phyloP scores from a whole-genome alignment of 2,797 vertebrate genomes.

The Novumbra hubbsi region DNA sequence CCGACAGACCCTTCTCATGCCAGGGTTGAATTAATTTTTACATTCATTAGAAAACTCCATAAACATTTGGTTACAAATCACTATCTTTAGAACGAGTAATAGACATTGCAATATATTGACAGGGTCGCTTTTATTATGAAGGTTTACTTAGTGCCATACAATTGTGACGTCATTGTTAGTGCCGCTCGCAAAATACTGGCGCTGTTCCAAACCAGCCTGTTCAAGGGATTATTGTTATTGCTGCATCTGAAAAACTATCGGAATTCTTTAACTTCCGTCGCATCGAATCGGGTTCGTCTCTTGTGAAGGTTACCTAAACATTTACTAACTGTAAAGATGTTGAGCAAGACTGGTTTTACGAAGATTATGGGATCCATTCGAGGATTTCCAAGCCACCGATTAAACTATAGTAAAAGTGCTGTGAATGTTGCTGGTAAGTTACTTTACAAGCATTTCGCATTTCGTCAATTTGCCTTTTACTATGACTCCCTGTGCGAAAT shows the following conservation, averaged over 20 bases:
- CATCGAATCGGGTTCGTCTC: background rate
- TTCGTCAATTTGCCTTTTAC: too few relatives aligned
- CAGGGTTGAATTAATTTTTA: too few relatives aligned
- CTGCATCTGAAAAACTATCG: background rate
- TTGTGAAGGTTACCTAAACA: background rate
- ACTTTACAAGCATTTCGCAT: background rate
- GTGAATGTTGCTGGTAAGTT: constrained; percentile 44
- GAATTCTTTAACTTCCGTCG: background rate
- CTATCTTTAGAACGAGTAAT: too few relatives aligned
- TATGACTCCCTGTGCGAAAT: too few relatives aligned
- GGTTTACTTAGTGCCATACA: too few relatives aligned
- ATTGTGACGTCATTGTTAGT: background rate
- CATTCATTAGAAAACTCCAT: too few relatives aligned
- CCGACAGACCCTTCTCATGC: too few relatives aligned
- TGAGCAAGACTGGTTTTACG: constrained; percentile 48
- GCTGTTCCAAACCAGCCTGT: background rate
- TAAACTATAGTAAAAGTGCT: constrained; percentile 34
- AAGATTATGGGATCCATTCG: constrained; percentile 44
- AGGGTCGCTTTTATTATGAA: too few relatives aligned
- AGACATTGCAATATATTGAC: too few relatives aligned
- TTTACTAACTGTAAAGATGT: constrained; percentile 41
- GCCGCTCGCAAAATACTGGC: background rate
- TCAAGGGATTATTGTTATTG: background rate
- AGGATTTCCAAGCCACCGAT: constrained; percentile 17
- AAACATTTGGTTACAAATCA: too few relatives aligned